phyloP scores from a whole-genome alignment of 2,797 vertebrate species.

The Microctenopoma steveboyesi region DNA sequence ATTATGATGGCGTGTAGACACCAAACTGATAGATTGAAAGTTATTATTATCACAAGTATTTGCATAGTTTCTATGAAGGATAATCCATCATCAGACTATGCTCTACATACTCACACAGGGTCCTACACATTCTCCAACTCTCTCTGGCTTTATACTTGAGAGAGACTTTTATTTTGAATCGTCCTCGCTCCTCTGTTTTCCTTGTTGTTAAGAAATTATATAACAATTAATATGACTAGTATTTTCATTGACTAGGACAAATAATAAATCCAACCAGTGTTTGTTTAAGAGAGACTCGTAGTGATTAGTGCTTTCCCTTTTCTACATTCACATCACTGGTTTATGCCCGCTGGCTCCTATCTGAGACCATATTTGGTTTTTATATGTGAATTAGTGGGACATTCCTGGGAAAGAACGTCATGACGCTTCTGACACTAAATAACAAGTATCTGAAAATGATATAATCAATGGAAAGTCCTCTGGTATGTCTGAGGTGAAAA shows the following conservation, averaged over 20 bases:
- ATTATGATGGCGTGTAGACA: not conserved
- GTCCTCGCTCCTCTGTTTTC: not conserved
- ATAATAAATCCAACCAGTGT: not conserved
- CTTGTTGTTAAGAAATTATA: too few species aligned
- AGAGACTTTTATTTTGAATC: not conserved
- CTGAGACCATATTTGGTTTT: not conserved
- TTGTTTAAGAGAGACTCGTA: not conserved
- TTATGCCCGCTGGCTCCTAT: conserved; percentile 4
- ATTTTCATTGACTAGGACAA: not conserved
- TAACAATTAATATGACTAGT: too few species aligned
- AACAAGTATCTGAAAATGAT: conserved; percentile 10
- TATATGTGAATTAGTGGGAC: conserved; percentile 1
- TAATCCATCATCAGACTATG: too few species aligned
- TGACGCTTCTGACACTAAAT: not conserved
- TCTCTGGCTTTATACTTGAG: not conserved
- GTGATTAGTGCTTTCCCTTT: conserved; percentile 1
- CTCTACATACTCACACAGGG: too few species aligned
- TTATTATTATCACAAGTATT: not conserved
- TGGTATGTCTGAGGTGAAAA: conserved; percentile 21
- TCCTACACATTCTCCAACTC: too few species aligned
- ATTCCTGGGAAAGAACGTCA: not conserved
- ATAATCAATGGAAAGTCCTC: conserved; percentile 15
- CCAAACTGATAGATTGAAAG: too few species aligned
- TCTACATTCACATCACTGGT: not conserved
- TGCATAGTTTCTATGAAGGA: too few species aligned